Conservation (phyloP, 2,797 vertebrate genomes). For the Miichthys miiuy region DNA sequence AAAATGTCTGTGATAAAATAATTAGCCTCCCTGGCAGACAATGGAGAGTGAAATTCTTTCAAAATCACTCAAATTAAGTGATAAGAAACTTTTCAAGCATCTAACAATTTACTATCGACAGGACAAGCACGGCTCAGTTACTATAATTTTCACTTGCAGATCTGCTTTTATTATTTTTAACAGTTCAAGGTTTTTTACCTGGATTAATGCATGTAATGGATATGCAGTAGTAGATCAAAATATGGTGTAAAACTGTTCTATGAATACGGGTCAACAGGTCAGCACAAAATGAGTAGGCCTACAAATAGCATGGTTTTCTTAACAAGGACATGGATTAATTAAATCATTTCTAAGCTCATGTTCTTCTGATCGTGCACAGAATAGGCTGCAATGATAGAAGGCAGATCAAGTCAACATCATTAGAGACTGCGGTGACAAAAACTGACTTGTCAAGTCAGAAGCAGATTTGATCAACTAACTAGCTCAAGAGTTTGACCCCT, state of each 20-base stretch:
- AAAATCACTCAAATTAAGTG: slow-evolving; percentile 79
- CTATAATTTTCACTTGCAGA: slow-evolving; percentile 48
- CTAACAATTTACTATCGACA: slow-evolving; percentile 64
- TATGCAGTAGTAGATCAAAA: slow-evolving; percentile 9
- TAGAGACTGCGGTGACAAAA: not conserved
- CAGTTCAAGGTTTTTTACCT: slow-evolving; percentile 17
- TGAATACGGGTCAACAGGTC: not conserved
- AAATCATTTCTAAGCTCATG: not conserved
- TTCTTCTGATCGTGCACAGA: not conserved
- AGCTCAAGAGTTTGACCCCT: not conserved
- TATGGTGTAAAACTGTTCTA: slow-evolving; percentile 20
- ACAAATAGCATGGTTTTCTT: not conserved
- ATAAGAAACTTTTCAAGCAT: slow-evolving; percentile 81
- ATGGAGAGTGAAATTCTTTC: slow-evolving; percentile 76
- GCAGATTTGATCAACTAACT: not conserved
- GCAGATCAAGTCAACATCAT: not conserved
- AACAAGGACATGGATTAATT: not conserved
- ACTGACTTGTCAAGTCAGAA: not conserved
- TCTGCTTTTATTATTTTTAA: slow-evolving; percentile 19
- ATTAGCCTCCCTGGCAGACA: slow-evolving; percentile 84
- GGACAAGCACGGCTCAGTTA: slow-evolving; percentile 52
- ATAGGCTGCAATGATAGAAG: too few relatives aligned
- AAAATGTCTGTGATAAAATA: slow-evolving; percentile 87
- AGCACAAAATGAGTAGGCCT: not conserved
- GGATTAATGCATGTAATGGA: slow-evolving; percentile 18